Evolutionary conservation across 2,888 invertebrate genomes (phyloP).

Genomic region (Ormyrus nitidulus): DNA sequence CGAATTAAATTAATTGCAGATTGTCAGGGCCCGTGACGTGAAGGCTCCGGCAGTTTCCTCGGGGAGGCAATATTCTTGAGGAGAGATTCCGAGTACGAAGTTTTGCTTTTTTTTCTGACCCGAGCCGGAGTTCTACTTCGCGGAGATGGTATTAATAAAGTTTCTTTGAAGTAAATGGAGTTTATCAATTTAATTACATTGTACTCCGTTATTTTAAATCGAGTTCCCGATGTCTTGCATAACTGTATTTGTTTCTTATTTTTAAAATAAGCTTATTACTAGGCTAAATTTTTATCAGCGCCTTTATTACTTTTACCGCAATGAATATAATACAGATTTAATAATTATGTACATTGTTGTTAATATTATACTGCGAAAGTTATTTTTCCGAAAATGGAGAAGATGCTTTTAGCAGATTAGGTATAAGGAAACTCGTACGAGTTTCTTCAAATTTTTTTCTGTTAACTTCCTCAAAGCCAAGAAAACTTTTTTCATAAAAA

Average conservation of each 20-base stretch:
- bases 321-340: too few relatives aligned
- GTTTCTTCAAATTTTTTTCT: too few relatives aligned
- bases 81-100: neutral
- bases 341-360: too few relatives aligned
- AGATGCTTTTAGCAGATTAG: too few relatives aligned
- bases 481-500: conserved; percentile 36
- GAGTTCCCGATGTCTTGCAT: neutral
- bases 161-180: conserved; percentile 21
- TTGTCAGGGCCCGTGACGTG: neutral
- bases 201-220: neutral
- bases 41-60: neutral
- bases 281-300: neutral
- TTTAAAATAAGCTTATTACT: neutral
- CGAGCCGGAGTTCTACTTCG: neutral
- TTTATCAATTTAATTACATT: conserved; percentile 28
- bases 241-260: neutral
- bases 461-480: neutral
- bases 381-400: too few relatives aligned
- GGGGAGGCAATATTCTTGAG: neutral
- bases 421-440: too few relatives aligned
- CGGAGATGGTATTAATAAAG: conserved; percentile 13
- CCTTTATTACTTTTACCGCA: too few relatives aligned
- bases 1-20: conserved; percentile 8
- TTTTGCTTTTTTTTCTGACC: conserved; percentile 26
- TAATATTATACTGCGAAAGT: too few relatives aligned